Evolutionary conservation across 2,113 vertebrate genomes (phyloP).

Genomic region (Phylloscopus whistleri): DNA sequence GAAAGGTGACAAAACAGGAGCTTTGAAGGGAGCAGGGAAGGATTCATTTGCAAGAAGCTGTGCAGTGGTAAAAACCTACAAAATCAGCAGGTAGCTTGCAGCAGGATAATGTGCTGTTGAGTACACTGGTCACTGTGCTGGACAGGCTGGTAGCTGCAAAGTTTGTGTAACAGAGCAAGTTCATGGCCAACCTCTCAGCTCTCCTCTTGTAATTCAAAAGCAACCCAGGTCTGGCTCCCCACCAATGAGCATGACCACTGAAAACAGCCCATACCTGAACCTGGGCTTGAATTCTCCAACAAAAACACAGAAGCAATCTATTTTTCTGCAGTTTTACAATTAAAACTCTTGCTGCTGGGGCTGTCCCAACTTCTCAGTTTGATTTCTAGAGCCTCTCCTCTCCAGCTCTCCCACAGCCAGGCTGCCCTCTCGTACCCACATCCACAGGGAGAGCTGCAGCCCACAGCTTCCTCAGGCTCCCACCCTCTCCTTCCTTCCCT

Average conservation of each 20-base stretch:
- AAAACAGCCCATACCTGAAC: background rate
- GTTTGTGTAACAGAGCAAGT: background rate
- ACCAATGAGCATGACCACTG: background rate
- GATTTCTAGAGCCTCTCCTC: background rate
- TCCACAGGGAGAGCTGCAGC: rapidly evolving
- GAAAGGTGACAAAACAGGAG: background rate
- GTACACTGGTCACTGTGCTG: background rate
- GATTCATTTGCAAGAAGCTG: background rate
- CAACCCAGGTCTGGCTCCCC: background rate
- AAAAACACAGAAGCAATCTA: background rate
- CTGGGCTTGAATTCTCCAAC: background rate
- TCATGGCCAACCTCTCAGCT: background rate
- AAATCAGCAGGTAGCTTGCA: background rate
- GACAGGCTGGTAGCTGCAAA: background rate
- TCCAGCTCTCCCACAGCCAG: background rate
- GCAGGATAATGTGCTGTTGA: background rate
- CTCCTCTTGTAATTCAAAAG: background rate
- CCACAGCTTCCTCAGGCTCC: background rate
- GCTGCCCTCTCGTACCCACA: rapidly evolving
- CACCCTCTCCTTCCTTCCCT: background rate
- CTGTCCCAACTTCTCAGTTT: background rate
- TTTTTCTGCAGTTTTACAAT: background rate
- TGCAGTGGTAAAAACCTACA: background rate
- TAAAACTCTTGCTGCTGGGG: background rate
- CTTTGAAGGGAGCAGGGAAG: background rate